Evolutionary conservation across 2,888 invertebrate genomes (phyloP), one percentile per base, ranked within the genome.

Genomic region (Diloba caeruleocephala): DNA sequence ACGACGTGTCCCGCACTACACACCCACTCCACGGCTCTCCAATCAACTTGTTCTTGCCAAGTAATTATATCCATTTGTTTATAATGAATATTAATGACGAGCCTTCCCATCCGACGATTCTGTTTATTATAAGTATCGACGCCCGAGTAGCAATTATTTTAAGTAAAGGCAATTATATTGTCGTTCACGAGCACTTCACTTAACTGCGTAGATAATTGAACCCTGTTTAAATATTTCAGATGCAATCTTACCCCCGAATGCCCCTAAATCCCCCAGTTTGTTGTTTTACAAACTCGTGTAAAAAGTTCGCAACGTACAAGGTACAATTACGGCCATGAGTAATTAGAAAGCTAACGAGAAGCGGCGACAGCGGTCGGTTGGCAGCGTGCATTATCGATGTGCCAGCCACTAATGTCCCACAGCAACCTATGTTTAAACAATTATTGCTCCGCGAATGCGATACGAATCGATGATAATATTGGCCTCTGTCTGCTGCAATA

Each of bases 1-100:
- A 90, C 86, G 86, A 91, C 79, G 80, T 82, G 81, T 83, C 85
- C 83, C 80, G 74, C 83, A 79, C 84, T 80, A 76, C 80, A 78
- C 84, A 78, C 82, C 86, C 85, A 86, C 88, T 88, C 83, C 76
- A 83, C 79, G 61, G 73, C 87, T 84, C 86, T 87, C 84, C 80
- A 84, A 81, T 78, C 84, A 76, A 88, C 90, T 89, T 81, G 87
- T 87, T 87, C 88, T 85, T 81, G 80, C 79, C 78, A 74, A 85
- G 81, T 91, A 90, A 92, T 92, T 90, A 91, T 89, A 91, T 86
- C 88, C 88, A 90, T 91, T 91, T 90, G 89, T 88, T 86, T 88
- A 84, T 89, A 90, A 90, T 90, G 88, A 90, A 89, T 88, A 89
- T 88, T 89, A 89, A 90, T 85, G 87, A 85, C 82, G 73, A 78